These are phyloP conservation scores for Palythoa caribaeorum DNA, from an alignment of 92 coral and sea anemone species.

Conservation along the genomic window DNA sequence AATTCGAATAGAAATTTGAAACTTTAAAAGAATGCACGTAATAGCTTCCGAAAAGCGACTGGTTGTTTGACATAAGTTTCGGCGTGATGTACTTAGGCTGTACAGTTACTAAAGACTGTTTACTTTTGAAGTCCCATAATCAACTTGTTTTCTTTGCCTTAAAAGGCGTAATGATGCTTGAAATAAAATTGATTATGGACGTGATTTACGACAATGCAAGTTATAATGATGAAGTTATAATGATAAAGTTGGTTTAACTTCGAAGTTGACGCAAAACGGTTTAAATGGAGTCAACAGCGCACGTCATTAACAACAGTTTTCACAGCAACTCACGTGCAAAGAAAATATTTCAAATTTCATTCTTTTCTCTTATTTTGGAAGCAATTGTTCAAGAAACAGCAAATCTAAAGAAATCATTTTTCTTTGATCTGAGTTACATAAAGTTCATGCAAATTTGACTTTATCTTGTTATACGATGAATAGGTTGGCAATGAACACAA, in stretches of 20 bases:
- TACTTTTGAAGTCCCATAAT: not conserved
- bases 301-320: not conserved
- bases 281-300: not conserved
- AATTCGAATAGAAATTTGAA: too few species aligned
- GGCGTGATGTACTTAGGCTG: not conserved
- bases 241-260: not conserved
- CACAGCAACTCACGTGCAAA: not conserved
- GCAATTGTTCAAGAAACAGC: too few species aligned
- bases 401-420: not conserved
- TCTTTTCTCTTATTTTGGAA: too few species aligned
- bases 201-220: not conserved
- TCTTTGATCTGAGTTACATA: not conserved
- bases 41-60: too few species aligned
- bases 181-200: not conserved
- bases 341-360: too few species aligned
- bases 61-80: not conserved
- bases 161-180: not conserved
- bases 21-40: too few species aligned
- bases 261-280: not conserved
- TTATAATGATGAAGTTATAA: not conserved
- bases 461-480: not conserved
- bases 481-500: not conserved
- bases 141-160: not conserved
- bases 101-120: too few species aligned
- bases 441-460: not conserved